Percentiles rank a stretch among this genome's conserved stretches.
Conservation (phyloP, 2,888 invertebrate genomes). For the Dusona sp. region DNA sequence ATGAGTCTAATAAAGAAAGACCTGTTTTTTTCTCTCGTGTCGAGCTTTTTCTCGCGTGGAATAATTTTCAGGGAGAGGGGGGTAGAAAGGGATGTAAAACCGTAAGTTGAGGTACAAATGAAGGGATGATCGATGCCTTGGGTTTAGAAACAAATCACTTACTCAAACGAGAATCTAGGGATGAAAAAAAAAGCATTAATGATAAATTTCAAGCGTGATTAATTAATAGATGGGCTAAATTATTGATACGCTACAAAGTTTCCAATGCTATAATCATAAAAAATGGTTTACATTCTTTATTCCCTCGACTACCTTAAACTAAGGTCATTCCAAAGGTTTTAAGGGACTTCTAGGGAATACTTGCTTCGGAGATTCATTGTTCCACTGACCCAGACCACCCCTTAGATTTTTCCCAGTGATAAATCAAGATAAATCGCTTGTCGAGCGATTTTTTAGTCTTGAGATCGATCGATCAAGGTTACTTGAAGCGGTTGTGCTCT, state of each 20-base stretch:
- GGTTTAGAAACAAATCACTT: neutral
- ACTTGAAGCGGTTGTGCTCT: neutral
- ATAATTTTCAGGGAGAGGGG: neutral
- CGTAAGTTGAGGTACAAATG: neutral
- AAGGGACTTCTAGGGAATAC: neutral
- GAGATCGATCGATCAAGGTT: constrained; percentile 22
- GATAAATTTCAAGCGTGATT: neutral
- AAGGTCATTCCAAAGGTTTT: neutral
- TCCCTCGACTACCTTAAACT: neutral
- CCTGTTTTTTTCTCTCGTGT: neutral
- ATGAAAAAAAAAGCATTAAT: neutral
- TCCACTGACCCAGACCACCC: constrained; percentile 9
- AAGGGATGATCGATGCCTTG: neutral
- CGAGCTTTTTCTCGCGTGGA: neutral
- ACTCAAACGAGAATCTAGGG: neutral
- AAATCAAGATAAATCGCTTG: constrained; percentile 11
- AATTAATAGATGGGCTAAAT: neutral
- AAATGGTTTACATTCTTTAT: neutral
- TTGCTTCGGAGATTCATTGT: neutral
- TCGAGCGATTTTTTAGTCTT: neutral
- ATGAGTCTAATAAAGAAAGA: constrained; percentile 4
- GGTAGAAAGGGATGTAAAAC: neutral
- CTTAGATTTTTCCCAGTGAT: neutral
- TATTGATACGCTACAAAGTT: neutral
- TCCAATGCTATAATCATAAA: neutral